A percentile compares a stretch with the other conserved stretches of the same genome.
These are phyloP conservation scores for Myotis findleyi DNA, from an alignment of 2,797 vertebrate species.

Conservation along the genomic window DNA sequence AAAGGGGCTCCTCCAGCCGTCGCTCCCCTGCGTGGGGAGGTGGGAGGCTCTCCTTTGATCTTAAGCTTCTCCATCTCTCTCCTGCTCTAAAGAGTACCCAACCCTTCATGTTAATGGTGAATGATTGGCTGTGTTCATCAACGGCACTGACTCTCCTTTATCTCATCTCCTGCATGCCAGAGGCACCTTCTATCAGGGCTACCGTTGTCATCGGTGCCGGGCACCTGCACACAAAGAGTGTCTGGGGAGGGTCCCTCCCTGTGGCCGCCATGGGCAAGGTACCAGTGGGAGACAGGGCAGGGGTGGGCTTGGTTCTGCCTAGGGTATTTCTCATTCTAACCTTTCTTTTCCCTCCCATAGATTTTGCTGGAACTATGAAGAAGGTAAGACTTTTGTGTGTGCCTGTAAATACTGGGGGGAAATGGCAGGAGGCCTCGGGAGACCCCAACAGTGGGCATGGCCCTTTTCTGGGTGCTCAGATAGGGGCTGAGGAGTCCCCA, in stretches of 20 bases:
- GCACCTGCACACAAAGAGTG: slow-evolving; percentile 96
- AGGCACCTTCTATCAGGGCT: slow-evolving; percentile 96
- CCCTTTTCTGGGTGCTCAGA: not conserved
- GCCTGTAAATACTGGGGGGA: not conserved
- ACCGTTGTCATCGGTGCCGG: slow-evolving; percentile 93
- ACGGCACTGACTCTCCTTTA: not conserved
- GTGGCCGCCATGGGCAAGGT: slow-evolving; percentile 91
- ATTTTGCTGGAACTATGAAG: slow-evolving; percentile 78
- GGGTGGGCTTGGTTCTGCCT: not conserved
- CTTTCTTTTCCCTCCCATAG: slow-evolving; percentile 56
- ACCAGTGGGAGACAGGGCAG: not conserved
- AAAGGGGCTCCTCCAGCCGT: not conserved
- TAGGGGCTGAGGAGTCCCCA: not conserved
- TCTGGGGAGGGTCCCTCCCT: slow-evolving; percentile 91
- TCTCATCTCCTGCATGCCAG: slow-evolving; percentile 80
- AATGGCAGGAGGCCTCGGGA: not conserved
- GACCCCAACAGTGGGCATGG: not conserved
- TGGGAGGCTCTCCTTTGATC: not conserved
- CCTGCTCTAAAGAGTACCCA: not conserved
- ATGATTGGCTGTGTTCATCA: not conserved
- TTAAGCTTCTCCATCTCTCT: not conserved
- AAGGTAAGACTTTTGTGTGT: slow-evolving; percentile 80
- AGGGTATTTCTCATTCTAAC: not conserved
- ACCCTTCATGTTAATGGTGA: not conserved
- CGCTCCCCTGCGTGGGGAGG: not conserved